Evolutionary conservation across 2,113 vertebrate species (phyloP).

Genomic region (Hystrix brachyura): DNA sequence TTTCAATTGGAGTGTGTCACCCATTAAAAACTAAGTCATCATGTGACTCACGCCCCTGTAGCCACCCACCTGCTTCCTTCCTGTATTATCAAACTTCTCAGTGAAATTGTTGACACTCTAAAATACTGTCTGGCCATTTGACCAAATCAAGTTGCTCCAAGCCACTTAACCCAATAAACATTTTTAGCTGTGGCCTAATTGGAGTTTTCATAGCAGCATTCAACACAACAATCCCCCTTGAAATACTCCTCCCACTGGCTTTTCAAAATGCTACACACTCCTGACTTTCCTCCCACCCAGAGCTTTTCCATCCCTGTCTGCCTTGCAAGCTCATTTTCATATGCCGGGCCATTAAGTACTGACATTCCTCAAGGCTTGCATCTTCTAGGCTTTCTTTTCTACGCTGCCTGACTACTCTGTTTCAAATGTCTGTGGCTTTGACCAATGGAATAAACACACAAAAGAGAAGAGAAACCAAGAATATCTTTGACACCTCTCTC

Average conservation of each 20-base stretch:
- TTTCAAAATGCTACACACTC: not conserved
- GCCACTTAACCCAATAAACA: not conserved
- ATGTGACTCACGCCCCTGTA: not conserved
- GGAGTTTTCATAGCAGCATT: not conserved
- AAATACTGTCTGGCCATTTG: not conserved
- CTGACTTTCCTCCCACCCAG: not conserved
- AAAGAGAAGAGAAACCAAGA: conserved; percentile 11
- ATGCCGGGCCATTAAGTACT: not conserved
- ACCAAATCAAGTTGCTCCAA: conserved; percentile 22
- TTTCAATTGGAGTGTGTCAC: not conserved
- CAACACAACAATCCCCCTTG: not conserved
- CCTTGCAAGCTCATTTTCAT: not conserved
- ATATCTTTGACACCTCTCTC: not conserved
- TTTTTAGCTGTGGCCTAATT: not conserved
- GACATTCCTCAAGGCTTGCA: not conserved
- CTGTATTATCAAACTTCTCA: not conserved
- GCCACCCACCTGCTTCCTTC: not conserved
- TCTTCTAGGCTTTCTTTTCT: not conserved
- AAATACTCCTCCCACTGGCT: not conserved
- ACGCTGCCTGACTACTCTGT: not conserved
- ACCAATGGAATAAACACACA: not conserved
- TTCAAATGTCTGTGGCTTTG: not conserved
- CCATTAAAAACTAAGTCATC: conserved; percentile 28
- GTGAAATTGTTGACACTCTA: not conserved
- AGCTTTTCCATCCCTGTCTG: not conserved